phyloP scores from a whole-genome alignment of 2,888 invertebrate genomes.

The Panzeria rudis region DNA sequence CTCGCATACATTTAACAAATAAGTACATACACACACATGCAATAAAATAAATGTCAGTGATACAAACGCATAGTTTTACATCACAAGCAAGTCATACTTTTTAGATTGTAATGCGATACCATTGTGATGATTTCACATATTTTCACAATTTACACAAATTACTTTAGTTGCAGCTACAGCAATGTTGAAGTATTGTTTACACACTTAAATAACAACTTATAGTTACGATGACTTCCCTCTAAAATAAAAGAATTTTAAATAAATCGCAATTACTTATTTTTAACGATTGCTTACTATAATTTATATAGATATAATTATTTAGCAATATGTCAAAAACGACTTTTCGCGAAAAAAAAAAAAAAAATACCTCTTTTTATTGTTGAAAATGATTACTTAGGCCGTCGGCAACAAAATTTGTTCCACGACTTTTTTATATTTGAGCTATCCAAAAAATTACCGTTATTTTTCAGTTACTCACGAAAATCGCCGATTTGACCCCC shows the following conservation, averaged over 20 bases:
- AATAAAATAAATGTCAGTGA: neutral
- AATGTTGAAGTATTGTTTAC: neutral
- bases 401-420: too few relatives aligned
- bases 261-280: neutral
- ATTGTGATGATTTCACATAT: slow-evolving; percentile 44
- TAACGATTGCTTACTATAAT: neutral
- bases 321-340: too few relatives aligned
- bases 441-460: too few relatives aligned
- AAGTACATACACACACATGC: neutral
- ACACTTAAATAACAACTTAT: neutral
- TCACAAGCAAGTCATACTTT: neutral
- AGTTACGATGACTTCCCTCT: neutral
- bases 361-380: too few relatives aligned
- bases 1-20: neutral
- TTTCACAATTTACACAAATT: slow-evolving; percentile 48
- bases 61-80: neutral
- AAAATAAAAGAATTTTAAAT: neutral
- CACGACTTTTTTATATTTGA: too few relatives aligned
- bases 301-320: too few relatives aligned
- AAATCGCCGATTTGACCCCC: too few relatives aligned
- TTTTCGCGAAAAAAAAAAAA: too few relatives aligned
- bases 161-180: slow-evolving; percentile 34
- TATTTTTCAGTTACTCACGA: too few relatives aligned
- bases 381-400: too few relatives aligned
- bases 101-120: slow-evolving; percentile 12